phyloP scores from a whole-genome alignment of 2,113 vertebrate genomes.

The Burhinus oedicnemus region DNA sequence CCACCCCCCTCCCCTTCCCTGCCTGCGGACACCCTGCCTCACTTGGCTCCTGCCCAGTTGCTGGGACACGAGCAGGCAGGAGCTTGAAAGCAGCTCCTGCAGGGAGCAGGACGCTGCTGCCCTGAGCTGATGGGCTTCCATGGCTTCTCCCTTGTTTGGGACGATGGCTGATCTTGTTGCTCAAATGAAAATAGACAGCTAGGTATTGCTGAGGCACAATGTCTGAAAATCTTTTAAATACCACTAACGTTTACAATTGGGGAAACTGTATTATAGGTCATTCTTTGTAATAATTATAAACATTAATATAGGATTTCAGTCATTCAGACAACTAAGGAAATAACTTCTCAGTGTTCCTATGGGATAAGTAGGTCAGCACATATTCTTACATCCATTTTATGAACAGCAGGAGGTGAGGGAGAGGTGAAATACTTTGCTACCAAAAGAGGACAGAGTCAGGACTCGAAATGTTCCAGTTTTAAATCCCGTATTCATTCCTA shows the following conservation, averaged over 20 bases:
- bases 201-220: neutral
- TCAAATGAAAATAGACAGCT: neutral
- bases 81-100: neutral
- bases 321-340: neutral
- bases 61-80: too few species aligned
- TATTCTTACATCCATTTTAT: neutral
- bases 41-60: too few species aligned
- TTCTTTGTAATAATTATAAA: neutral
- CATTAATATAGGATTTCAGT: neutral
- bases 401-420: neutral
- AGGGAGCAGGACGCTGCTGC: fast-evolving
- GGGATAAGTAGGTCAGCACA: neutral
- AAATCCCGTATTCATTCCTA: neutral
- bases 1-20: too few species aligned
- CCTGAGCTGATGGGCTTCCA: neutral
- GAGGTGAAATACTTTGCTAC: neutral
- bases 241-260: neutral
- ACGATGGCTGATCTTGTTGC: neutral
- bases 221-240: neutral
- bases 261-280: neutral
- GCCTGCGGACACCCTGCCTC: neutral
- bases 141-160: neutral
- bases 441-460: neutral
- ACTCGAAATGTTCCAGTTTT: neutral
- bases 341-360: neutral